Conservation (phyloP, 1,140 invertebrate genomes). For the Trachelipus rathkii region DNA sequence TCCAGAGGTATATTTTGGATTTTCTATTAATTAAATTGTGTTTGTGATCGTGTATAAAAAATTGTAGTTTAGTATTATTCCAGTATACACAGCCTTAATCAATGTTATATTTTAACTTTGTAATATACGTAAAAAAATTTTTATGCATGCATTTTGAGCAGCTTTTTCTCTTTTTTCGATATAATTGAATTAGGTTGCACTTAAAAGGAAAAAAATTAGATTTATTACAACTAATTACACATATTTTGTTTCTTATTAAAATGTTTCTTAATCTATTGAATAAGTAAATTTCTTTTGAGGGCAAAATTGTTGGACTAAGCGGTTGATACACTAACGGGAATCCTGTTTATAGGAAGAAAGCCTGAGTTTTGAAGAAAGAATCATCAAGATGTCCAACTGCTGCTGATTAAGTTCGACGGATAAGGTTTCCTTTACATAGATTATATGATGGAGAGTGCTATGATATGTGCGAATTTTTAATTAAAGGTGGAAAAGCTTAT, state of each 20-base stretch:
- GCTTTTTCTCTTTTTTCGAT: too few species aligned
- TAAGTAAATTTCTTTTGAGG: conserved; percentile 50
- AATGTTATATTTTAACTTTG: too few species aligned
- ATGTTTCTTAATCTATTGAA: neutral
- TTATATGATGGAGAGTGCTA: conserved; percentile 93
- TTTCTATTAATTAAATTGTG: too few species aligned
- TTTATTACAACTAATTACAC: too few species aligned
- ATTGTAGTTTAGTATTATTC: too few species aligned
- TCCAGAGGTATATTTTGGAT: too few species aligned
- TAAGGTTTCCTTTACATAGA: conserved; percentile 89
- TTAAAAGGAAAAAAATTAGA: too few species aligned
- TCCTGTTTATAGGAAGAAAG: conserved; percentile 98
- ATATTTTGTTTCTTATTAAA: neutral
- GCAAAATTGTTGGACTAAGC: conserved; percentile 94
- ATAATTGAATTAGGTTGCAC: too few species aligned
- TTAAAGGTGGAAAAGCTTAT: conserved; percentile 86
- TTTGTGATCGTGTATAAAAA: too few species aligned
- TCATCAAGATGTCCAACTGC: conserved; percentile 88
- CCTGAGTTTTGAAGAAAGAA: conserved; percentile 97
- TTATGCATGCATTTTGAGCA: too few species aligned
- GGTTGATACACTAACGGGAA: conserved; percentile 99
- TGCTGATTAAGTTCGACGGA: conserved; percentile 94
- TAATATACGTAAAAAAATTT: too few species aligned
- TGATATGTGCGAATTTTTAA: conserved; percentile 78
- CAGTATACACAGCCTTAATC: too few species aligned